Evolutionary conservation across 2,888 invertebrate genomes (phyloP).

Genomic region (Cephonodes hylas): DNA sequence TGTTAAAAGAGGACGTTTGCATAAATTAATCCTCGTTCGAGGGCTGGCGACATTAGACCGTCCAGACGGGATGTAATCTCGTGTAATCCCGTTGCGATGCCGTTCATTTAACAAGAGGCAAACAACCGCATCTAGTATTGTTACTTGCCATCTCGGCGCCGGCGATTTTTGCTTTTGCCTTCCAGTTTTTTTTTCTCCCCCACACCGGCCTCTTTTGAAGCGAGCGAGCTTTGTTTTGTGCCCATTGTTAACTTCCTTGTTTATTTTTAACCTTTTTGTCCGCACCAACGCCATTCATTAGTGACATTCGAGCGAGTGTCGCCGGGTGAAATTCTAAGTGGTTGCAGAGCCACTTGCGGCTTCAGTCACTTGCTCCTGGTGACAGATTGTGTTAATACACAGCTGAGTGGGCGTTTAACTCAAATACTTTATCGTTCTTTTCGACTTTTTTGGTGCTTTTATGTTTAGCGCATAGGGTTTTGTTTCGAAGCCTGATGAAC

Average conservation of each 20-base stretch:
- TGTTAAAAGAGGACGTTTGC: background rate
- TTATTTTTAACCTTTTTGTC: slow-evolving; percentile 40
- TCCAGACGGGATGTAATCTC: background rate
- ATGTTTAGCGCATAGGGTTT: too few relatives aligned
- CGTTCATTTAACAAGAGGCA: background rate
- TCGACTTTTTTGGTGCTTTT: too few relatives aligned
- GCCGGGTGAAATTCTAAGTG: slow-evolving; percentile 27
- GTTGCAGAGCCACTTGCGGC: slow-evolving; percentile 14
- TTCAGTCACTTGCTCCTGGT: background rate
- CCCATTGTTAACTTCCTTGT: slow-evolving; percentile 34
- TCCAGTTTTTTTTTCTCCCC: slow-evolving; percentile 17
- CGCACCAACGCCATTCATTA: slow-evolving; percentile 33
- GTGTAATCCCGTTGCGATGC: background rate
- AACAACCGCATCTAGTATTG: slow-evolving; percentile 13
- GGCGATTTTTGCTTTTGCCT: slow-evolving; percentile 21
- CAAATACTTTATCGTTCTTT: too few relatives aligned
- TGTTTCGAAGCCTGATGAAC: too few relatives aligned
- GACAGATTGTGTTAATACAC: background rate
- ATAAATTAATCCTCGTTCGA: background rate
- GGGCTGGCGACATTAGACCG: background rate
- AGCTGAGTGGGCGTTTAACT: background rate
- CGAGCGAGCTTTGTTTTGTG: slow-evolving; percentile 32
- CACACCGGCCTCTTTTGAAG: slow-evolving; percentile 28
- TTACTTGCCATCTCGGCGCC: background rate
- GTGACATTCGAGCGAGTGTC: slow-evolving; percentile 24